Conservation (phyloP, 1,140 invertebrate genomes). For the Laupala kohalensis region DNA sequence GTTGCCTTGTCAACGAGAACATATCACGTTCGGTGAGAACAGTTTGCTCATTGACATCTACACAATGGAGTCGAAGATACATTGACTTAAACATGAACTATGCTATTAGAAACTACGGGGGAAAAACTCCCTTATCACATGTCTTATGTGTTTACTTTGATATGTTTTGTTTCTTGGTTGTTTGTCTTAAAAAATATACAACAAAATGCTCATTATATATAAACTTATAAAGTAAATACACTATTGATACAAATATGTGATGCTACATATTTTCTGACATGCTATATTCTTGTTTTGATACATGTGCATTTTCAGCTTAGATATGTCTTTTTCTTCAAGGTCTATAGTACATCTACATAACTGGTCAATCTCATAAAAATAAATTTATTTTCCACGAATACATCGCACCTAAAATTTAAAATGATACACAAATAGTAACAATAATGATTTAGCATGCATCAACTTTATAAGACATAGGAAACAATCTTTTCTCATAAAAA, state of each 20-base stretch:
- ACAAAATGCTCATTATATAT: not conserved
- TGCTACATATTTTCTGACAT: not conserved
- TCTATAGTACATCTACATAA: not conserved
- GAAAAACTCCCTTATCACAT: not conserved
- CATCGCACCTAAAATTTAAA: not conserved
- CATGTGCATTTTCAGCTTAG: not conserved
- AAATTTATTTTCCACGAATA: not conserved
- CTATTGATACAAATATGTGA: not conserved
- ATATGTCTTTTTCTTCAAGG: not conserved
- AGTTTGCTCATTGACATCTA: not conserved
- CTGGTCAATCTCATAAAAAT: not conserved
- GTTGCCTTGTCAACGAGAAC: not conserved
- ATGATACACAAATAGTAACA: not conserved
- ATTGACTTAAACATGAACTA: not conserved
- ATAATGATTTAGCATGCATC: not conserved
- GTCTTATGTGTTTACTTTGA: slow-evolving; percentile 5
- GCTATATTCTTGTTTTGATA: not conserved
- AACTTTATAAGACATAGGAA: not conserved
- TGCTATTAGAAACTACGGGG: not conserved
- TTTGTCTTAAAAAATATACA: slow-evolving; percentile 4
- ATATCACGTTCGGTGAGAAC: not conserved
- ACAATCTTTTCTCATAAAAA: not conserved
- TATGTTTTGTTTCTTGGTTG: slow-evolving; percentile 11
- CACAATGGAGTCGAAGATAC: not conserved
- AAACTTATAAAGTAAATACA: not conserved